Conservation (phyloP, 2,797 vertebrate genomes). For the Neopelma chrysocephalum region DNA sequence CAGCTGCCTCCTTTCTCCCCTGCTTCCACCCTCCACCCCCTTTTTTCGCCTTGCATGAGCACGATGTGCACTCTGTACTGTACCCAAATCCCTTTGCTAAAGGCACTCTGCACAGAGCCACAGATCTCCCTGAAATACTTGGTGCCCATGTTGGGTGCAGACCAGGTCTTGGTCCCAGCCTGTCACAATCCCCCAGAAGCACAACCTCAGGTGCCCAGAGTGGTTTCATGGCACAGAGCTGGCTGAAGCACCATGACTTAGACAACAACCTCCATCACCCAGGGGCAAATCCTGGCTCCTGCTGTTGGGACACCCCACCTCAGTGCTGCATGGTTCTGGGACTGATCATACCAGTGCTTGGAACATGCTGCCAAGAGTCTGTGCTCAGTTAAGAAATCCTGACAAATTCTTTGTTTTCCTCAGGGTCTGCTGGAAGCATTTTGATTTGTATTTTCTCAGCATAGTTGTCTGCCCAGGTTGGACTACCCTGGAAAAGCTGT, state of each 20-base stretch:
- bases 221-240: neutral
- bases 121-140: neutral
- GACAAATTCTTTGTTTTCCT: neutral
- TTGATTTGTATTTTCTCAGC: neutral
- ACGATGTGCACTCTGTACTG: neutral
- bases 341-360: accelerated
- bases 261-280: neutral
- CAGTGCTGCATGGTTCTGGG: accelerated
- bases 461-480: neutral
- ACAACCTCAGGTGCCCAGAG: neutral
- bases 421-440: neutral
- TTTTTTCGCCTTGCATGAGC: neutral
- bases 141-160: accelerated
- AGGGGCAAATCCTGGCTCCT: neutral
- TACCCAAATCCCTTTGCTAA: neutral
- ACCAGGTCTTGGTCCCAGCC: neutral
- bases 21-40: neutral
- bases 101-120: neutral
- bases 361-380: neutral
- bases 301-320: accelerated
- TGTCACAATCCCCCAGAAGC: neutral
- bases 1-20: slow-evolving; percentile 72
- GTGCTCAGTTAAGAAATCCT: neutral
- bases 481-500: neutral
- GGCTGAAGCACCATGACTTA: neutral